Conservation (phyloP, 2,888 invertebrate genomes). For the Amblyteles armatorius region DNA sequence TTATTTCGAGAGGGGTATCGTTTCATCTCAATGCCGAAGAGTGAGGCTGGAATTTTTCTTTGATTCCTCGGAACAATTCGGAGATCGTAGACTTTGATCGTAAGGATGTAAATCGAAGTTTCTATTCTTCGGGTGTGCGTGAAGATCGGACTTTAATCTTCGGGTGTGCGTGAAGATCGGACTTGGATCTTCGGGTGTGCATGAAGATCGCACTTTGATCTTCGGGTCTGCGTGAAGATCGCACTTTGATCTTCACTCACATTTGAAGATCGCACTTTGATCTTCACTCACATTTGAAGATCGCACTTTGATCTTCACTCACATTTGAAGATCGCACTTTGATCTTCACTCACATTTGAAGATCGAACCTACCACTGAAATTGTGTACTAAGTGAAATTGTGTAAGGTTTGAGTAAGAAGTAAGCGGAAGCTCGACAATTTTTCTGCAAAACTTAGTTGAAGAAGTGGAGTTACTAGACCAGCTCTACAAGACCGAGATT, state of each 20-base stretch:
- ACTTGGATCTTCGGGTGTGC: background rate
- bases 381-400: too few relatives aligned
- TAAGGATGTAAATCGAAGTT: background rate
- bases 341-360: background rate
- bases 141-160: background rate
- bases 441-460: too few relatives aligned
- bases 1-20: background rate
- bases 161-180: background rate
- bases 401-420: too few relatives aligned
- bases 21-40: too few relatives aligned
- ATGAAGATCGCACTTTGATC: background rate
- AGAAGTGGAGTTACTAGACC: too few relatives aligned
- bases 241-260: background rate
- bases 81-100: background rate
- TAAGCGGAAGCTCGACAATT: too few relatives aligned
- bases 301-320: background rate
- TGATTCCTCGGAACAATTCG: background rate
- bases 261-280: background rate
- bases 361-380: too few relatives aligned
- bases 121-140: background rate
- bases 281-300: too few relatives aligned
- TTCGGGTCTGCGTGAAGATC: background rate
- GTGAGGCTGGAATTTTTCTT: background rate
- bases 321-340: background rate
- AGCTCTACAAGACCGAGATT: too few relatives aligned